Base-by-base conservation (phyloP, 1,140 invertebrate genomes). In the Armadillidium nasatum region DNA sequence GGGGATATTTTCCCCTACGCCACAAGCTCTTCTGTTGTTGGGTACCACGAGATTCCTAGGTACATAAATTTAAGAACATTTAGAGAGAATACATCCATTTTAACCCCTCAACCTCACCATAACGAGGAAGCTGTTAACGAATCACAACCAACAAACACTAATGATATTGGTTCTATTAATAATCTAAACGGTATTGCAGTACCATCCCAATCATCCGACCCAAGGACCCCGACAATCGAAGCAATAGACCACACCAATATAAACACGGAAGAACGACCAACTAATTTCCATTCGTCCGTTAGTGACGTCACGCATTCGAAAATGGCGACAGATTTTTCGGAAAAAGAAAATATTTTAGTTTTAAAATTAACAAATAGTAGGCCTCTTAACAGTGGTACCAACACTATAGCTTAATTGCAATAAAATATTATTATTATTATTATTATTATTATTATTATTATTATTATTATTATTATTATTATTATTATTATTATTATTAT, bases 301-400 rank as follows among this genome's bases (percentile, higher is more conserved):
- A 60, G 50, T 60, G 50, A 60, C 50, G 50, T 60, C 11, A 13
- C 50, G 7, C 50, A 60, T 15, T 13, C 50, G 7, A 13, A 19
- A 60, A 60, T 13, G 50, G 50, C 50, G 11, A 2, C 50, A 33
- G 33, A 33, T 33, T 33, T 19, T 15, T 19, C 50, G 4, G 11
- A 60, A 60, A 19, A 60, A 7, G 50, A 60, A 60, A 60, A 60
- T 19, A 60, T 60, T 15, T 19, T 60, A 60, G 50, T 60, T 60
- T 19, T 60, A 60, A 60, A 60, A 60, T 19, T 60, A 60, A 19
- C 50, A 60, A 60, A 60, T 60, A 60, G 19, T 60, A 60, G 50
- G 7, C 50, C 19, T 19, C 50, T 60, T 60, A 60, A 60, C 50
- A 60, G 50, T 60, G 50, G 50, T 60, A 15, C 50, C 50, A 19